These are phyloP conservation scores for Oreochromis spilurus DNA, from an alignment of 2,113 vertebrate species.

Conservation along the genomic window DNA sequence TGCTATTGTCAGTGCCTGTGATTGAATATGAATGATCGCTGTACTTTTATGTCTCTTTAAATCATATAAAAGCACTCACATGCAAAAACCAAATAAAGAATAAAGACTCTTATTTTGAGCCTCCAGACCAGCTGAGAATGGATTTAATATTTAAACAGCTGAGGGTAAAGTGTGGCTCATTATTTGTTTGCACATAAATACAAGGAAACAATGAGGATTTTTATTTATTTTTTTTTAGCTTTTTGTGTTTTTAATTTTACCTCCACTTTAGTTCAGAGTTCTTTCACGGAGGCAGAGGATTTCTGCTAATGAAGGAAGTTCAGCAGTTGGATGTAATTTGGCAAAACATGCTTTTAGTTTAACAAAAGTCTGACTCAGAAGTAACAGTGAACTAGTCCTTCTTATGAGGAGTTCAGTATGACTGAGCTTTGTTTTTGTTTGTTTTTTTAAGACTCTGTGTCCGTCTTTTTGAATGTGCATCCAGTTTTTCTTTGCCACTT, in stretches of 20 bases:
- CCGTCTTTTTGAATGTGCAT: accelerated
- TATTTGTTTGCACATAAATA: neutral
- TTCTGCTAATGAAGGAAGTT: neutral
- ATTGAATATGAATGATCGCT: neutral
- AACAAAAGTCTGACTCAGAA: neutral
- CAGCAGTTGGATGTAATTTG: accelerated
- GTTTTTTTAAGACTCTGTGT: neutral
- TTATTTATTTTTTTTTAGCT: neutral
- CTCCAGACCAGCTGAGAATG: neutral
- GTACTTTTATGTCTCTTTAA: neutral
- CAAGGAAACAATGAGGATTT: neutral
- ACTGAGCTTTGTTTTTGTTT: neutral
- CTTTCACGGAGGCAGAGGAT: accelerated
- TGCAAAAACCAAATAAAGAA: neutral
- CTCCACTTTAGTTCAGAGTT: neutral
- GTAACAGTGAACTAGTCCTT: neutral
- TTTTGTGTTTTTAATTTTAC: neutral
- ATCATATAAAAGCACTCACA: neutral
- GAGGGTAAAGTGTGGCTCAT: neutral
- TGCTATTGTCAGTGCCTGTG: neutral
- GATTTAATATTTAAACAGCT: neutral
- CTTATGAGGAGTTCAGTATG: neutral
- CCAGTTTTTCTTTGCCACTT: neutral
- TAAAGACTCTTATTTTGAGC: neutral
- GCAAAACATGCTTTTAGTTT: neutral